Evolutionary conservation across 2,113 vertebrate species (phyloP).

Genomic region (Paradoxurus hermaphroditus): DNA sequence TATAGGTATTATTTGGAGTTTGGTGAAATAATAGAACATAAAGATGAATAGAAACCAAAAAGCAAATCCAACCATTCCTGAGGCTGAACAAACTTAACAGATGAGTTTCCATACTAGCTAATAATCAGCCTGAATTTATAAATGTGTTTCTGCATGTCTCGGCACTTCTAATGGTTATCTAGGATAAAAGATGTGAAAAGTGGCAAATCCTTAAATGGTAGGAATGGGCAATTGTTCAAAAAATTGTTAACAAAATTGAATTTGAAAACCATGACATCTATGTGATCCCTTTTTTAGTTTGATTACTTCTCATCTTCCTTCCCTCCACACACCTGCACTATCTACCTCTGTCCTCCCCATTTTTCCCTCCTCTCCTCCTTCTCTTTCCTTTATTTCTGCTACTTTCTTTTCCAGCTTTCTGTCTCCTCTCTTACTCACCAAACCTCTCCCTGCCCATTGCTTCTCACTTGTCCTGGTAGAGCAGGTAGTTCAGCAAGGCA

Average conservation of each 20-base stretch:
- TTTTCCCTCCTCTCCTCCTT: background rate
- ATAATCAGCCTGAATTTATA: rapidly evolving
- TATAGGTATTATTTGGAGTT: background rate
- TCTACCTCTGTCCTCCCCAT: background rate
- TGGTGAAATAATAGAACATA: background rate
- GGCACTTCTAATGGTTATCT: background rate
- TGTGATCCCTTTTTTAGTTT: background rate
- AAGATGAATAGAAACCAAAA: background rate
- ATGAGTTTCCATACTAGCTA: no score
- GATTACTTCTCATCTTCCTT: background rate
- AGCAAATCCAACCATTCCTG: background rate
- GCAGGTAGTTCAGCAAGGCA: no score
- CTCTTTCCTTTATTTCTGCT: background rate
- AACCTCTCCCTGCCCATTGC: background rate
- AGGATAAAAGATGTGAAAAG: background rate
- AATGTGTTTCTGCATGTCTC: background rate
- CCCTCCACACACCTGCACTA: background rate
- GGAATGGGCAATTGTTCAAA: background rate
- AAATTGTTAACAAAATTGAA: background rate
- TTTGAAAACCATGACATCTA: background rate
- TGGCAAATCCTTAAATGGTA: background rate
- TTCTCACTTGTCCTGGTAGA: background rate
- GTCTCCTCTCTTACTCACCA: background rate
- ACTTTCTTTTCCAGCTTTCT: background rate
- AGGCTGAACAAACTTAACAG: background rate